Conservation (phyloP, 2,888 invertebrate genomes). For the Erebia palarica region DNA sequence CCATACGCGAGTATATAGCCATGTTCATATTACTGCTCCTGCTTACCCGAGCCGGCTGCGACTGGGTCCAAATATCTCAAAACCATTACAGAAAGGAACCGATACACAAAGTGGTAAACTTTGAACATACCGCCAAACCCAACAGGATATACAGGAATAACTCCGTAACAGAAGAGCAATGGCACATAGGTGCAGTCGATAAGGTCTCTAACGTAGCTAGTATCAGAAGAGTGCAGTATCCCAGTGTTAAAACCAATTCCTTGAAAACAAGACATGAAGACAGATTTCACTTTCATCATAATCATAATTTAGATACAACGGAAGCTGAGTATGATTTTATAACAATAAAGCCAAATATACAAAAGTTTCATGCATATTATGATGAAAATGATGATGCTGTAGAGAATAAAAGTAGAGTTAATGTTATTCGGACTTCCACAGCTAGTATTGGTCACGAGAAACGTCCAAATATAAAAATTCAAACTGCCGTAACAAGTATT, state of each 20-base stretch:
- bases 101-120: conserved; percentile 29
- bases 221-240: conserved; percentile 49
- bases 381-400: neutral
- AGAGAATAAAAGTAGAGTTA: neutral
- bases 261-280: conserved; percentile 17
- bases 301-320: neutral
- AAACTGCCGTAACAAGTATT: neutral
- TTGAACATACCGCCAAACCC: conserved; percentile 41
- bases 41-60: conserved; percentile 50
- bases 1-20: conserved; percentile 40
- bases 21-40: conserved; percentile 54
- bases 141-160: conserved; percentile 52
- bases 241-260: conserved; percentile 34
- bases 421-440: neutral
- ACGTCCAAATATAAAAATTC: neutral
- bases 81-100: conserved; percentile 60
- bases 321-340: neutral
- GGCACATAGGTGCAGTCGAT: conserved; percentile 47
- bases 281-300: neutral
- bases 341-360: neutral
- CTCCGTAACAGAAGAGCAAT: conserved; percentile 49
- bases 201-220: conserved; percentile 54
- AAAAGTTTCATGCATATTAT: neutral
- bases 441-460: neutral
- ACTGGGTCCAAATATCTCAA: conserved; percentile 76